phyloP scores from a whole-genome alignment of 2,797 vertebrate genomes.

The Paramormyrops hopkinsi region DNA sequence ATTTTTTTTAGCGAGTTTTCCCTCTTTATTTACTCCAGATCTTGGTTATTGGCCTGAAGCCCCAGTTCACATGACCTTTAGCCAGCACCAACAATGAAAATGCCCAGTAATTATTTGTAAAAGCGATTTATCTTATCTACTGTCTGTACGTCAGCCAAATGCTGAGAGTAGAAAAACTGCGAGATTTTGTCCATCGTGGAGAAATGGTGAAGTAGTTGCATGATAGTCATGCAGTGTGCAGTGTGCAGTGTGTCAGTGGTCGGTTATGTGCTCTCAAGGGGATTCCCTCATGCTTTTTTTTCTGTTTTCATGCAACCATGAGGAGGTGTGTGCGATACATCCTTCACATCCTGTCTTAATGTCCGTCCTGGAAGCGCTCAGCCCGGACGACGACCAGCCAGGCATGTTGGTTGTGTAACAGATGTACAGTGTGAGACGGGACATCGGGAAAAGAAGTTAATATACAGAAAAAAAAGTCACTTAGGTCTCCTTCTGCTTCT shows the following conservation, averaged over 20 bases:
- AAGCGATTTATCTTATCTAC: neutral
- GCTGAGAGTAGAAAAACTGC: neutral
- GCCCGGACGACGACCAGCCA: neutral
- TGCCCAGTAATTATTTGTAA: neutral
- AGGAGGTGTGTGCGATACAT: neutral
- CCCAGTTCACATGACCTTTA: neutral
- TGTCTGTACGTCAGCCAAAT: neutral
- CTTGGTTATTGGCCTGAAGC: neutral
- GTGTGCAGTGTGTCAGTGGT: neutral
- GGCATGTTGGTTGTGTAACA: conserved; percentile 17
- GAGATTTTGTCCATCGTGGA: neutral
- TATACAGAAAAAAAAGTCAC: conserved; percentile 1
- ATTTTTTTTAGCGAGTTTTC: neutral
- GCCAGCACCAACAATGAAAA: neutral
- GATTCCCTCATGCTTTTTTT: neutral
- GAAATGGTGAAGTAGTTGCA: neutral
- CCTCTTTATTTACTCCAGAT: neutral
- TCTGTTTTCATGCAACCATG: neutral
- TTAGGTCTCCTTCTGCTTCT: neutral
- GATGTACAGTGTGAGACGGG: neutral
- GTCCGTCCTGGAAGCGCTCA: neutral
- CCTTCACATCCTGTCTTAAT: neutral
- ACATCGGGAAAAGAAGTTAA: conserved; percentile 21
- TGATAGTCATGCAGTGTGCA: neutral
- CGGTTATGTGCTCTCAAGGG: neutral